A percentile compares a stretch with the other conserved stretches of the same genome.
Evolutionary conservation across 1,140 invertebrate species (phyloP).

Genomic region (Ridgeia piscesae): DNA sequence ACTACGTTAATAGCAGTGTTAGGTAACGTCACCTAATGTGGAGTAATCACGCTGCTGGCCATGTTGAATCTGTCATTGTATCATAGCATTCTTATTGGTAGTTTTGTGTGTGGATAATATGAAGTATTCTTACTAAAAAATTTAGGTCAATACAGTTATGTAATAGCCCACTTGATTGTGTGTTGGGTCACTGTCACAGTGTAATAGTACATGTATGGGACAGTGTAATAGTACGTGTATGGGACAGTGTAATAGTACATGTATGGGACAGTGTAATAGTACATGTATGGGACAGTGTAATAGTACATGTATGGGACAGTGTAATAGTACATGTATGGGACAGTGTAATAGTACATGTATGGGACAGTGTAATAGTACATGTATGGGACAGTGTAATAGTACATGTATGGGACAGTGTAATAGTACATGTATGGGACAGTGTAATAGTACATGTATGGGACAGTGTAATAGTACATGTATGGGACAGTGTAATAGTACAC

Average conservation of each 20-base stretch:
- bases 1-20: neutral
- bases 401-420: neutral
- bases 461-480: neutral
- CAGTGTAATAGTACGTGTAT: neutral
- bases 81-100: neutral
- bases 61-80: neutral
- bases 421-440: neutral
- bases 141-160: neutral
- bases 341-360: neutral
- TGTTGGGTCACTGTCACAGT: neutral
- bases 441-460: conserved; percentile 6
- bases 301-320: neutral
- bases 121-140: neutral
- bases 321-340: conserved; percentile 6
- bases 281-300: neutral
- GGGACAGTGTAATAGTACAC: neutral
- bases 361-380: neutral
- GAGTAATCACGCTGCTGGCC: neutral
- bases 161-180: neutral
- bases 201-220: conserved; percentile 6
- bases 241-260: neutral
- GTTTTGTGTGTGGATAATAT: neutral
- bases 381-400: neutral
- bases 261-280: neutral
- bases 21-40: neutral